Evolutionary conservation across 2,797 vertebrate species (phyloP).

Genomic region (Peromyscus aztecus): DNA sequence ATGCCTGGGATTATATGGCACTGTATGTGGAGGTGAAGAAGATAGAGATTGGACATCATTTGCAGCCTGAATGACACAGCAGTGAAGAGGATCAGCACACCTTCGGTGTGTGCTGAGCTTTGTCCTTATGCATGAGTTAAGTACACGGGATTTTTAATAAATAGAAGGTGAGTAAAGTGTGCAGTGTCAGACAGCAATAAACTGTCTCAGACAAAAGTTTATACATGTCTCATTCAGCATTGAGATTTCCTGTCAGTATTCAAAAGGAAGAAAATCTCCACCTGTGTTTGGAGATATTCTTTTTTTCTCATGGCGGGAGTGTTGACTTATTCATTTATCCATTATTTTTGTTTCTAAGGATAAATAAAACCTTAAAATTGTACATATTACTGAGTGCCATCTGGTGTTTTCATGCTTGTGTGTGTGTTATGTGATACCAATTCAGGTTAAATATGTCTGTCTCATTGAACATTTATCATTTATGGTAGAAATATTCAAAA

Average conservation of each 20-base stretch:
- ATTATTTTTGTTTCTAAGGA: not conserved
- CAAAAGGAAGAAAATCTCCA: not conserved
- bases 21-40: not conserved
- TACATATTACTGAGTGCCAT: not conserved
- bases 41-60: not conserved
- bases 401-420: not conserved
- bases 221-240: not conserved
- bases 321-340: not conserved
- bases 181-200: not conserved
- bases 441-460: not conserved
- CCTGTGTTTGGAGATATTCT: too few species aligned
- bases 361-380: not conserved
- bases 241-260: not conserved
- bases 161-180: too few species aligned
- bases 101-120: not conserved
- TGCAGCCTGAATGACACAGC: not conserved
- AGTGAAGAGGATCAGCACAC: not conserved
- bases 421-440: not conserved
- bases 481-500: not conserved
- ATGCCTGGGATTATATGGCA: accelerated
- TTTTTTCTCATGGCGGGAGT: not conserved
- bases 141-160: not conserved
- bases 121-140: not conserved
- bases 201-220: not conserved
- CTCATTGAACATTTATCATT: not conserved